Base-by-base conservation (phyloP, 2,888 invertebrate species). In the Andricus curvator region DNA sequence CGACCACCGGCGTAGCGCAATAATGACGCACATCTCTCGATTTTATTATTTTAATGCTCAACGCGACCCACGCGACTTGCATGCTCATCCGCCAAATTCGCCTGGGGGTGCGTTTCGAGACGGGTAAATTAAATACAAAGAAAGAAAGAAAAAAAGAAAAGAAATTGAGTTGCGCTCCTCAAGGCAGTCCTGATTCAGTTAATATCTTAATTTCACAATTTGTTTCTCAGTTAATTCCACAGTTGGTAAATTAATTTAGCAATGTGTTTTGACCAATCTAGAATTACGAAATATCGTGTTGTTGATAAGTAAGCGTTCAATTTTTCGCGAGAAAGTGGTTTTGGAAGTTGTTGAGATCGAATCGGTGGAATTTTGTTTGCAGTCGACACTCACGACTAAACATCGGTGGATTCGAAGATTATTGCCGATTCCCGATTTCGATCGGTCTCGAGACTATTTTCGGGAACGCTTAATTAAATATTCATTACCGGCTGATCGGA, bases 21-120 rank as follows among this genome's bases (percentile, higher is more conserved):
- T 90, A 90, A 90, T 90, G 89, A 90, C 90, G 89, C 90, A 90
- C 90, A 88, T 90, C 89, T 89, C 87, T 88, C 88, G 88, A 89
- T 90, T 90, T 90, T 90, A 90, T 90, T 90, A 90, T 90, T 90
- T 90, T 90, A 90, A 90, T 90, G 88, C 86, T 84, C 83, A 82
- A 78, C 83, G 81, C 86, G 85, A 83, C 86, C 90, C 90, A 90
- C 90, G 88, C 89, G 90, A 89, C 89, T 88, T 86, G 89, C 89
- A 90, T 90, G 88, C 86, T 85, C 86, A 88, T 89, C 84, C 48
- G 65, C 29, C n/a, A 48, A 74, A 56, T 74, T 51, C 51, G 74
- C 82, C 78, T 66, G 82, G 81, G 82, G 85, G 83, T 83, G 81
- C 81, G 44, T 77, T 66, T 33, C 48, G 33, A 56, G 51, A 78